Percentiles rank a stretch among this genome's conserved stretches.
These are phyloP conservation scores for Engraulis encrasicolus DNA, from an alignment of 2,113 vertebrate genomes.

Conservation along the genomic window DNA sequence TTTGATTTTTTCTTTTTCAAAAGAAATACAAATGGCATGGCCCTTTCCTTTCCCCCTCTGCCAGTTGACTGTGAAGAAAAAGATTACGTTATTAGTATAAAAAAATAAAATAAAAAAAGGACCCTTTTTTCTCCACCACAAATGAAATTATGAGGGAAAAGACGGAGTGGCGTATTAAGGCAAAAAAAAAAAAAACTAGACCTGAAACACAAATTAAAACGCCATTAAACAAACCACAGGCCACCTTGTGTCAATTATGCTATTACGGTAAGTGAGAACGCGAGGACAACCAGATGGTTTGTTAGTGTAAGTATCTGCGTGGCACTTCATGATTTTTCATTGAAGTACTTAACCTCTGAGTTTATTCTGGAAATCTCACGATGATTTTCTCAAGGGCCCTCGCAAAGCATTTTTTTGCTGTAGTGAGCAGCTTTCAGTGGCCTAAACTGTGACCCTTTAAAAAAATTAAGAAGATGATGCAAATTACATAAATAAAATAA, in stretches of 20 bases:
- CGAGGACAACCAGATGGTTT: slow-evolving; percentile 1
- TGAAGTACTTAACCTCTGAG: not conserved
- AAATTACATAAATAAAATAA: not conserved
- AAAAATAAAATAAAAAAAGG: no score
- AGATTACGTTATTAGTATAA: not conserved
- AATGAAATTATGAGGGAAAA: slow-evolving; percentile 3
- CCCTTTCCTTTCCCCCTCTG: not conserved
- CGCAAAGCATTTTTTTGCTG: not conserved
- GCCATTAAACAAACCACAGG: not conserved
- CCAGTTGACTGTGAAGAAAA: not conserved
- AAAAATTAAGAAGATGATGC: not conserved
- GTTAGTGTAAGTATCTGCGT: slow-evolving; percentile 4
- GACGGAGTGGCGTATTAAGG: not conserved
- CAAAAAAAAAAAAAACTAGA: not conserved
- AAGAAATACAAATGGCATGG: not conserved
- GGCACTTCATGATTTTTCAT: not conserved
- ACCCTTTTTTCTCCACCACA: not conserved
- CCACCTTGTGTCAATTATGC: not conserved
- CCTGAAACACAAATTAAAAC: not conserved
- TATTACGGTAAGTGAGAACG: not conserved
- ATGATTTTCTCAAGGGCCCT: not conserved
- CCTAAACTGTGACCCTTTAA: not conserved
- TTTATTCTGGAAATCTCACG: not conserved
- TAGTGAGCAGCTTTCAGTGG: not conserved
- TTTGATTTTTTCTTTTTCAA: no score